These are phyloP conservation scores for Drosophila melanosoma DNA, from an alignment of 2,888 invertebrate genomes.

Conservation along the genomic window DNA sequence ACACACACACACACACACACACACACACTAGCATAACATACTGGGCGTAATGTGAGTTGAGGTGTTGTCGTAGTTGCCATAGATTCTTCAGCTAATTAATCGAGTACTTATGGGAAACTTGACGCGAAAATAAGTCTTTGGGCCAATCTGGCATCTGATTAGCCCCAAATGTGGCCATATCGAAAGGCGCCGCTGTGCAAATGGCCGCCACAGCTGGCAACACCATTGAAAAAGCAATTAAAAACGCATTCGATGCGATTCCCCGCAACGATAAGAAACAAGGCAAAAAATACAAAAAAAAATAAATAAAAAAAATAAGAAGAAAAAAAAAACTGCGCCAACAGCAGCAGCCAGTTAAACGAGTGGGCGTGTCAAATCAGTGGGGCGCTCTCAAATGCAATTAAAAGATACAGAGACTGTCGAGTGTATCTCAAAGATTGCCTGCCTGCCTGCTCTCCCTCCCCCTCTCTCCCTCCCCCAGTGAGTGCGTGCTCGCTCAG, in stretches of 20 bases:
- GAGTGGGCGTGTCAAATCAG: slow-evolving; percentile 78
- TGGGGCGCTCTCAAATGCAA: slow-evolving; percentile 68
- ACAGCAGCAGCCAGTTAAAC: slow-evolving; percentile 53
- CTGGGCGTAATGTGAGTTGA: slow-evolving; percentile 26
- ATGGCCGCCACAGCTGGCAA: slow-evolving; percentile 44
- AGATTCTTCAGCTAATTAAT: slow-evolving; percentile 35
- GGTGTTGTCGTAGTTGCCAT: slow-evolving; percentile 15
- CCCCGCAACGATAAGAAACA: slow-evolving; percentile 41
- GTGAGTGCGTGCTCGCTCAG: slow-evolving; percentile 3
- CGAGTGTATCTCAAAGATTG: slow-evolving; percentile 61
- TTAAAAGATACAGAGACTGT: slow-evolving; percentile 71
- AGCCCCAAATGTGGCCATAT: slow-evolving; percentile 14
- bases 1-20: slow-evolving; percentile 5
- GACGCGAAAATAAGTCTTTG: slow-evolving; percentile 12
- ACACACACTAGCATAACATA: background rate
- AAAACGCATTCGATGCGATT: slow-evolving; percentile 73
- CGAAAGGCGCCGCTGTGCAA: slow-evolving; percentile 29
- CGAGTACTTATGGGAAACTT: slow-evolving; percentile 27
- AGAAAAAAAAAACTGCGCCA: slow-evolving; percentile 11
- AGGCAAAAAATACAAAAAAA: too few relatives aligned
- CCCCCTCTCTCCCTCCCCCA: background rate
- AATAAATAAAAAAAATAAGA: background rate
- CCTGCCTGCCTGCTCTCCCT: slow-evolving; percentile 16
- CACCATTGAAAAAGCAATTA: slow-evolving; percentile 67
- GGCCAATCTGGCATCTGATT: slow-evolving; percentile 16